Conservation (phyloP, 2,113 vertebrate species). For the Apteryx owenii region DNA sequence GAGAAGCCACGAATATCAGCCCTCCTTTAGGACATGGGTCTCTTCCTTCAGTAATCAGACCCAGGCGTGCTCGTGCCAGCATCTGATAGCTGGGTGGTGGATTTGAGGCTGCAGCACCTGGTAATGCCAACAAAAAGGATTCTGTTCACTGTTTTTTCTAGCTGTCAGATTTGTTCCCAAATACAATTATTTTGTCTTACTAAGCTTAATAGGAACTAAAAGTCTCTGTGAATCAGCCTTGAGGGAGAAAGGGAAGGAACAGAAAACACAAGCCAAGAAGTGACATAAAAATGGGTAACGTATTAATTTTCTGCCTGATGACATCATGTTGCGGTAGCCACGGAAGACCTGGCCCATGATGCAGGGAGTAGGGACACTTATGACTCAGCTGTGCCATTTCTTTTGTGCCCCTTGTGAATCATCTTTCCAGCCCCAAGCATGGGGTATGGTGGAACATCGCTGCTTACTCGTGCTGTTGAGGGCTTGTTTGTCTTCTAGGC, state of each 20-base stretch:
- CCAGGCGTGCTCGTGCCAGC: fast-evolving
- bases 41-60: neutral
- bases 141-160: neutral
- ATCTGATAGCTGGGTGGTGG: neutral
- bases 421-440: fast-evolving
- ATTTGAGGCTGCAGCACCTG: neutral
- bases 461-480: neutral
- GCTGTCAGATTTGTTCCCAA: constrained; percentile 53
- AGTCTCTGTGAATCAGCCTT: constrained; percentile 56
- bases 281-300: neutral
- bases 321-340: neutral
- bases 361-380: neutral
- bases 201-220: constrained; percentile 44
- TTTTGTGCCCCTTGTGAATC: neutral
- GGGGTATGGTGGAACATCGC: neutral
- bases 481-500: no score
- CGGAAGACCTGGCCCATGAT: neutral
- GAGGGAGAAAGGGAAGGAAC: neutral
- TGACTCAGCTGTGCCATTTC: neutral
- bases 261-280: neutral
- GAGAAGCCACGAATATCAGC: fast-evolving
- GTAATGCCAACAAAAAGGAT: neutral
- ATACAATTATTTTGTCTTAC: constrained; percentile 33
- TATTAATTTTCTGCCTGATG: neutral
- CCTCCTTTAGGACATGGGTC: neutral